A percentile compares a stretch with the other conserved stretches of the same genome.
Conservation (phyloP, 2,797 vertebrate species). For the Meriones psammophilus region DNA sequence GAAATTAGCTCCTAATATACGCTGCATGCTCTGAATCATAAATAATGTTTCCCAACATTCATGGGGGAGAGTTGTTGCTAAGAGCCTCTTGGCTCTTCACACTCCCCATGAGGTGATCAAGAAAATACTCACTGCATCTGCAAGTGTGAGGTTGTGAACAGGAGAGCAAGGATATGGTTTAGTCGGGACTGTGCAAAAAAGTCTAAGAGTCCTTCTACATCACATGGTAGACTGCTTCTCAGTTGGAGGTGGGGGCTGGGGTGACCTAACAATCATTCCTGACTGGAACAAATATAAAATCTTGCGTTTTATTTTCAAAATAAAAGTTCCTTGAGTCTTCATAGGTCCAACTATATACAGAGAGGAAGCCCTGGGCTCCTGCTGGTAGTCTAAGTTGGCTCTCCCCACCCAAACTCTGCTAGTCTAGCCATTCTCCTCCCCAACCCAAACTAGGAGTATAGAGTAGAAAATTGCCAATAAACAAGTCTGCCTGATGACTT, state of each 20-base stretch:
- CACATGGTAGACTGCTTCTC: accelerated
- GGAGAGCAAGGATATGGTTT: not conserved
- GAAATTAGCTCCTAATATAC: slow-evolving; percentile 68
- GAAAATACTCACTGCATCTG: not conserved
- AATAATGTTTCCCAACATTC: slow-evolving; percentile 49
- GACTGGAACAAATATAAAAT: not conserved
- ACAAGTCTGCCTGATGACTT: too few relatives aligned
- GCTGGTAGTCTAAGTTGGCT: not conserved
- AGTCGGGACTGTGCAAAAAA: not conserved
- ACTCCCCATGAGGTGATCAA: not conserved
- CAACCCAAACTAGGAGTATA: not conserved
- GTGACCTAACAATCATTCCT: not conserved
- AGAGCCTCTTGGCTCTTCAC: not conserved
- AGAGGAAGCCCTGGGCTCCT: not conserved
- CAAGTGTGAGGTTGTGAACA: not conserved
- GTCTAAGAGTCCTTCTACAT: not conserved
- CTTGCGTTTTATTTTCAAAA: not conserved
- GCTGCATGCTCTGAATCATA: slow-evolving; percentile 63
- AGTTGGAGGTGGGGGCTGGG: too few relatives aligned
- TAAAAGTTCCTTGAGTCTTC: not conserved
- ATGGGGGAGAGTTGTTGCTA: not conserved
- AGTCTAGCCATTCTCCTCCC: not conserved
- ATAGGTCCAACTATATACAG: not conserved
- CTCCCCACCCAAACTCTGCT: not conserved
- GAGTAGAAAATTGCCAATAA: not conserved